Evolutionary conservation across 2,797 vertebrate species (phyloP).

Genomic region (Champsocephalus esox): DNA sequence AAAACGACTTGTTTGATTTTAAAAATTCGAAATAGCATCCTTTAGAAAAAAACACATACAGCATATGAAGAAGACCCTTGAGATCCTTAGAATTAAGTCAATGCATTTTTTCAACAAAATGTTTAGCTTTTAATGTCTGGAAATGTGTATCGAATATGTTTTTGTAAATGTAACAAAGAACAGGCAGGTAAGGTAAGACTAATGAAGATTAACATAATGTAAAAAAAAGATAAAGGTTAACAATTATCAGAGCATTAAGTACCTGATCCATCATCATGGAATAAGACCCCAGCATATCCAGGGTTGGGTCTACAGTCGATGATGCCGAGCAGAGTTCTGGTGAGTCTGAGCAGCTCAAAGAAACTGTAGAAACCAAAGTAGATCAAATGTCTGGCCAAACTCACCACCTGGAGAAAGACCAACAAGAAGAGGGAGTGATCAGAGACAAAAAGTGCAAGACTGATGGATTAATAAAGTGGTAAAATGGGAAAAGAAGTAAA

Average conservation of each 20-base stretch:
- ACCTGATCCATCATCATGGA: constrained; percentile 89
- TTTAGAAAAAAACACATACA: not conserved
- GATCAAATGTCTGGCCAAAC: constrained; percentile 96
- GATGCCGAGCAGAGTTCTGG: constrained; percentile 94
- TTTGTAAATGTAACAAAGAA: not conserved
- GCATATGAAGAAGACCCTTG: not conserved
- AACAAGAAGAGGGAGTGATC: not conserved
- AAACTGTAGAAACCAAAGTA: constrained; percentile 99
- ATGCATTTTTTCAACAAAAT: not conserved
- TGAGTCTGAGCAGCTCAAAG: constrained; percentile 95
- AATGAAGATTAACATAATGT: not conserved
- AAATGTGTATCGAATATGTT: not conserved
- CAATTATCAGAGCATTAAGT: not conserved
- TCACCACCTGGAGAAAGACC: constrained; percentile 89
- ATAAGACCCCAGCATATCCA: constrained; percentile 78
- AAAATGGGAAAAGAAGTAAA: not conserved
- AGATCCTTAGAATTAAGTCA: not conserved
- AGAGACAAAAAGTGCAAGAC: not conserved
- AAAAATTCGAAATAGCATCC: not conserved
- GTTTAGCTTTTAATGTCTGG: not conserved
- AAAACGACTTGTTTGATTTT: not conserved
- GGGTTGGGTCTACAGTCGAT: constrained; percentile 94
- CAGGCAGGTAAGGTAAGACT: no score
- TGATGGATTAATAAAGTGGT: accelerated
- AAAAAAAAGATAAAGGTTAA: not conserved